A percentile compares a stretch with the other conserved stretches of the same genome.
These are phyloP conservation scores for Percopsis transmontana DNA, from an alignment of 2,113 vertebrate genomes.

Conservation along the genomic window DNA sequence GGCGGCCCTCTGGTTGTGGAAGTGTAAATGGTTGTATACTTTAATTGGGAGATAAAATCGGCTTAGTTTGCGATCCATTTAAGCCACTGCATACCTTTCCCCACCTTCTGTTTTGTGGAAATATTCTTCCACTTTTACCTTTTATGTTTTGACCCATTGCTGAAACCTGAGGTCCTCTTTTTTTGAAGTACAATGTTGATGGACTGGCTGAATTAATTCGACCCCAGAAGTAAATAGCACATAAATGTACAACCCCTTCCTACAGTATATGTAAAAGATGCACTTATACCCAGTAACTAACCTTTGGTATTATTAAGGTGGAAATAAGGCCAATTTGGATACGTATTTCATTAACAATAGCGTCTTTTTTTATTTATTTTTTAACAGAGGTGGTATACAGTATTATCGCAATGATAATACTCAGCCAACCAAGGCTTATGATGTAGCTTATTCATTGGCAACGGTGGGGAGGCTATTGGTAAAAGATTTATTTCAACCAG, in stretches of 20 bases:
- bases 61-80: conserved; percentile 50
- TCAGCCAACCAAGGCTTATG: conserved; percentile 13
- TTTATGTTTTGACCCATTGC: neutral
- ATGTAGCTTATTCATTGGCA: conserved; percentile 33
- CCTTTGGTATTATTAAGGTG: no score
- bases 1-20: conserved; percentile 40
- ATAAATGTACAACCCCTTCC: no score
- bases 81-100: conserved; percentile 27
- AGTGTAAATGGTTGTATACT: conserved; percentile 46
- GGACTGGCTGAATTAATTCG: no score
- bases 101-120: neutral
- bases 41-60: conserved; percentile 60
- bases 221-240: no score
- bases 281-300: no score
- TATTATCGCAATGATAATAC: conserved; percentile 35
- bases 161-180: neutral
- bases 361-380: conserved; percentile 32
- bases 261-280: no score
- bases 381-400: conserved; percentile 16
- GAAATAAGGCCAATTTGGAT: conserved; percentile 22
- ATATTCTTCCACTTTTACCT: neutral
- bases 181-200: no score
- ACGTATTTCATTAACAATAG: conserved; percentile 55
- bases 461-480: conserved; percentile 26
- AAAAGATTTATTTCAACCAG: conserved; percentile 22